Conservation (phyloP, 2,113 vertebrate genomes). For the Peromyscus leucopus region DNA sequence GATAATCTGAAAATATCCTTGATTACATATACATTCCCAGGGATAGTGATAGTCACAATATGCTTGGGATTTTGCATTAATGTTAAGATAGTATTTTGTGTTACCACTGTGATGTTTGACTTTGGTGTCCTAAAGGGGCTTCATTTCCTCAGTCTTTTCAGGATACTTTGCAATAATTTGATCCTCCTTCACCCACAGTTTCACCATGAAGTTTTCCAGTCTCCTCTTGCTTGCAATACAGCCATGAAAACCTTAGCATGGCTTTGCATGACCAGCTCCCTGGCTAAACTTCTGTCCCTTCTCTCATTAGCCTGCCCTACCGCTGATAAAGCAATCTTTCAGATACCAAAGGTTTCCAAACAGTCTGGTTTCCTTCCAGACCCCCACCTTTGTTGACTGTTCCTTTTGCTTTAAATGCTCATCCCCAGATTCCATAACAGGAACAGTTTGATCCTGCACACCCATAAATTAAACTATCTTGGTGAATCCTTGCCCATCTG, state of each 20-base stretch:
- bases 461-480: neutral
- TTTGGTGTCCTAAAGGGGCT: neutral
- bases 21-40: neutral
- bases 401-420: neutral
- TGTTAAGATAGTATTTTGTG: conserved; percentile 10
- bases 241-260: neutral
- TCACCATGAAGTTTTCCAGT: neutral
- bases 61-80: neutral
- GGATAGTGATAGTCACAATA: neutral
- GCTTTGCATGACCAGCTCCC: neutral
- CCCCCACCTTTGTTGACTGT: neutral
- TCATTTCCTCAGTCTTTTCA: neutral
- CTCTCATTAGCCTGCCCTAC: neutral
- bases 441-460: neutral
- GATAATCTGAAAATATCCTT: neutral
- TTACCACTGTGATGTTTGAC: conserved; percentile 22
- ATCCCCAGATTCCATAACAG: neutral
- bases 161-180: neutral
- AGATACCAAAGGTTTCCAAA: neutral
- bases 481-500: neutral
- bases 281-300: neutral
- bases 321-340: neutral
- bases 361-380: neutral
- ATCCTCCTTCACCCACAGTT: neutral
- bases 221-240: neutral